Base-by-base conservation (phyloP, 2,113 vertebrate species). In the Brevimyrus niger region DNA sequence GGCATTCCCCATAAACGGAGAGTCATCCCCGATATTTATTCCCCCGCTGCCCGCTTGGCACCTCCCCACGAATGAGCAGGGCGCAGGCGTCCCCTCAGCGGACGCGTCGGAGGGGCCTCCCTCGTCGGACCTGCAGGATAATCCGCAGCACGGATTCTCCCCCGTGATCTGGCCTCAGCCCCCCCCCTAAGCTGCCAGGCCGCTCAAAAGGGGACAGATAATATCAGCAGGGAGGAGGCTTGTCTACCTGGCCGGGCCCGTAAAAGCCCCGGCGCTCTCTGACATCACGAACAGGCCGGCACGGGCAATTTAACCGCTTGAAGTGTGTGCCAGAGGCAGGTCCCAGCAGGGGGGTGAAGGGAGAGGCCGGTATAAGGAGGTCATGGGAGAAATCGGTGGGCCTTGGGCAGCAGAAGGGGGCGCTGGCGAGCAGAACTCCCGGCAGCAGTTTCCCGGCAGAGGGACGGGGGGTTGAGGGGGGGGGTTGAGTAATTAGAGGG, bases 401-500 rank as follows among this genome's bases (percentile, higher is more conserved):
- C 95, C 92, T 93, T 44, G 4, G 82, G 38, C n/a, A 31, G n/a
- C 61, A 31, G n/a, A 69, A 69, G 61, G 96, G 94, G 88, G 94
- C 91, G 92, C 93, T 94, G 93, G 95, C 93, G 95, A 96, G 96
- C 95, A 95, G 95, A 93, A 93, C 93, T 94, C 92, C 93, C 17
- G 11, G 46, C 23, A 86, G 48, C 84, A n/a, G 48, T 44, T 21
- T 42, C 91, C 93, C 94, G 93, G 95, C 94, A 94, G 94, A 97
- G 96, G 96, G 94, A 96, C 93, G 96, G 96, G 97, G 97, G 15
- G 35, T 3, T 31, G 10, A 3, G 27, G 97, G 97, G 31, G 13
- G 7, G n/a, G 27, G 61, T 3, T 31, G 61, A 4, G 61, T 97
- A 99, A 98, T 99, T 98, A 98, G 93, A 94, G 96, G 98, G 96